A percentile compares a stretch with the other conserved stretches of the same genome.
Conservation (phyloP, 2,888 invertebrate genomes). For the Eurytoma californica region DNA sequence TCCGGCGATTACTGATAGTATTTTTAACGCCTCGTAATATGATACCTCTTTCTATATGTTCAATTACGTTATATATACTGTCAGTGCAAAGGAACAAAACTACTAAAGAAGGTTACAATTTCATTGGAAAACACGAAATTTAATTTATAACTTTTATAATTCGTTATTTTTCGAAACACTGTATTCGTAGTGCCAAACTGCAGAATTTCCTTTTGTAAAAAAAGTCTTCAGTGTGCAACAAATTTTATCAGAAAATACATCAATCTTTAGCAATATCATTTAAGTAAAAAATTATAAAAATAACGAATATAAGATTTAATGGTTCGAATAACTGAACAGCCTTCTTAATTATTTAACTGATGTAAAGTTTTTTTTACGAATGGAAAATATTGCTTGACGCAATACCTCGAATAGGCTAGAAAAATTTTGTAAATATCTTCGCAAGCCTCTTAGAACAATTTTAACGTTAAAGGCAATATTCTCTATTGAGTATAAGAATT, state of each 20-base stretch:
- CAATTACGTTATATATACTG: too few relatives aligned
- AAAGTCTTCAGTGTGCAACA: too few relatives aligned
- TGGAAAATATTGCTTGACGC: constrained; percentile 28
- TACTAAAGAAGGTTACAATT: too few relatives aligned
- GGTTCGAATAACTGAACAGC: neutral
- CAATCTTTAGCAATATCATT: neutral
- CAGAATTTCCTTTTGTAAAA: too few relatives aligned
- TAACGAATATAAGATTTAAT: neutral
- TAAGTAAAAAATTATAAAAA: neutral
- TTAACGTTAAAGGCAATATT: constrained; percentile 27
- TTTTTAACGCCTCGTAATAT: neutral
- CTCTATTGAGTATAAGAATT: constrained; percentile 33
- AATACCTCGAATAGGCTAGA: constrained; percentile 30
- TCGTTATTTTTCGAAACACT: too few relatives aligned
- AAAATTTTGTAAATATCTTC: constrained; percentile 47
- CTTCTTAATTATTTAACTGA: constrained; percentile 6
- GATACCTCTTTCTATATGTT: too few relatives aligned
- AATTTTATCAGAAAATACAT: too few relatives aligned
- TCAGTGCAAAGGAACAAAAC: too few relatives aligned
- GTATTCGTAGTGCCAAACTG: too few relatives aligned
- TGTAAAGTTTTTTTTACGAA: constrained; percentile 25
- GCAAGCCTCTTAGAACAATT: constrained; percentile 22
- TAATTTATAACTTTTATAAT: too few relatives aligned
- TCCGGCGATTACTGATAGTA: neutral
- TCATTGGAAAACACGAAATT: too few relatives aligned